phyloP scores from a whole-genome alignment of 1,140 invertebrate genomes.

The Papilio xuthus region DNA sequence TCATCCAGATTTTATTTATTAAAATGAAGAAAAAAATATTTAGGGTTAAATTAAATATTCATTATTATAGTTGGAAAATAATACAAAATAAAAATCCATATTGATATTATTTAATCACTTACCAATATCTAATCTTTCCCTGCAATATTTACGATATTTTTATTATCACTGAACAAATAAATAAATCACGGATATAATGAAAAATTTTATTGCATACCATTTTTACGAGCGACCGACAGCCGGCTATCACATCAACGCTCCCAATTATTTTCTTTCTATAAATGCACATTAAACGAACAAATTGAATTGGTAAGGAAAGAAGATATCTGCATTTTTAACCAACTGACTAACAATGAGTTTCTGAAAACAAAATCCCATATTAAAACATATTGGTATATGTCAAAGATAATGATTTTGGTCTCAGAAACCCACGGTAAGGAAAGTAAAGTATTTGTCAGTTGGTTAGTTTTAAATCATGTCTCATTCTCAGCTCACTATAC shows the following conservation, averaged over 20 bases:
- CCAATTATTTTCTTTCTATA: not conserved
- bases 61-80: too few species aligned
- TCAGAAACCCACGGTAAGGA: too few species aligned
- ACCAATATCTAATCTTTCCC: not conserved
- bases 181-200: conserved; percentile 2
- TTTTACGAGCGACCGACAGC: not conserved
- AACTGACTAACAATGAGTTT: too few species aligned
- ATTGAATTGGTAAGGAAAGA: not conserved
- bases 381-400: too few species aligned
- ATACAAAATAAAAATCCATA: not conserved
- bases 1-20: too few species aligned
- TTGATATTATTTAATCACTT: not conserved
- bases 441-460: too few species aligned
- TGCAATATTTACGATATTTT: not conserved
- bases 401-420: too few species aligned
- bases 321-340: not conserved
- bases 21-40: too few species aligned
- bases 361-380: too few species aligned
- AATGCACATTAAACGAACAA: not conserved
- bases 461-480: too few species aligned
- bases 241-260: not conserved
- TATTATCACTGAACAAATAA: conserved; percentile 1
- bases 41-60: too few species aligned
- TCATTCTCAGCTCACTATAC: too few species aligned
- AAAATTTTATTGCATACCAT: conserved; percentile 2